Percentiles rank a stretch among this genome's conserved stretches.
phyloP scores from a whole-genome alignment of 2,113 vertebrate species.

The Ursus arctos region DNA sequence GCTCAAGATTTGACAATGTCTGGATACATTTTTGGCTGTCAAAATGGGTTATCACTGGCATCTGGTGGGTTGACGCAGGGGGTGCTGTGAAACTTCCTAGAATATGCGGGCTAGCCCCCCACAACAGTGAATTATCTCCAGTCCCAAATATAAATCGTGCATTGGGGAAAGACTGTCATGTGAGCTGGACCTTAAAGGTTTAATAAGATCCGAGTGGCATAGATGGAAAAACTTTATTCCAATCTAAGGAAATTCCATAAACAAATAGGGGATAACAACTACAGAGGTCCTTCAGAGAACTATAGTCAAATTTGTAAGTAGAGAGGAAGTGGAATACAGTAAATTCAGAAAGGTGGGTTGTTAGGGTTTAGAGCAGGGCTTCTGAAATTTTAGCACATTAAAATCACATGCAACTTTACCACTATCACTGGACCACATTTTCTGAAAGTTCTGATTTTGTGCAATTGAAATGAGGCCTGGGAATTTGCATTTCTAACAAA shows the following conservation, averaged over 20 bases:
- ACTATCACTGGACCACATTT: rapidly evolving
- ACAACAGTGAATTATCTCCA: background rate
- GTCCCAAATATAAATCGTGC: background rate
- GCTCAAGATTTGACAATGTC: background rate
- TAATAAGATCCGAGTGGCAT: background rate
- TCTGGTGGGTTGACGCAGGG: background rate
- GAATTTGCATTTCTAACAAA: constrained; percentile 32
- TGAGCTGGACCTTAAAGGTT: background rate
- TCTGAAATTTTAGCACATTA: background rate
- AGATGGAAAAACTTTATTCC: background rate
- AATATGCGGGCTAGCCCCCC: background rate
- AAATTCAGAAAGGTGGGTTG: background rate
- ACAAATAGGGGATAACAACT: background rate
- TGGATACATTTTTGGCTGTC: background rate
- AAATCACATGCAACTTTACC: background rate
- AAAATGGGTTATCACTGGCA: background rate
- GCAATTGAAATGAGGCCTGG: background rate
- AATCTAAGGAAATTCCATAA: background rate
- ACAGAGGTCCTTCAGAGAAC: background rate
- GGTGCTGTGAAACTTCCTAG: background rate
- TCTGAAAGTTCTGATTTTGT: background rate
- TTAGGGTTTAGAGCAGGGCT: background rate
- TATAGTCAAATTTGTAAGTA: background rate
- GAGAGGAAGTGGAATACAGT: background rate
- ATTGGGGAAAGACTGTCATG: background rate